phyloP scores from a whole-genome alignment of 2,113 vertebrate species.

The Istiophorus platypterus region DNA sequence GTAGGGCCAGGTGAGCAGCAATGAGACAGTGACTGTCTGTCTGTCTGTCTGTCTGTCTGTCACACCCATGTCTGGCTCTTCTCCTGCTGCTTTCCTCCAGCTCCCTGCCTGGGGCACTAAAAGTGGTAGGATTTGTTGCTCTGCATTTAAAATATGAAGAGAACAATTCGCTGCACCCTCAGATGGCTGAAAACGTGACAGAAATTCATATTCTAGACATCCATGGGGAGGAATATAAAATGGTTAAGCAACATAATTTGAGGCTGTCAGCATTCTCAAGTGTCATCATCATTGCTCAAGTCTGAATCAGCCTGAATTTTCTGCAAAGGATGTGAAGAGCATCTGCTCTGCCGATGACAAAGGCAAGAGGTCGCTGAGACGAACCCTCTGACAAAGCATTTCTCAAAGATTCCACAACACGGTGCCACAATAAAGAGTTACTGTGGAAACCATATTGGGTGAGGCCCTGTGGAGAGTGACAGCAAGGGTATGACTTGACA shows the following conservation, averaged over 20 bases:
- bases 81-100: constrained; percentile 17
- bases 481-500: constrained; percentile 33
- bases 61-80: constrained; percentile 29
- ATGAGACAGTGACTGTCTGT: constrained; percentile 1
- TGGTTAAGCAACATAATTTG: constrained; percentile 57
- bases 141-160: neutral
- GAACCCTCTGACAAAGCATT: constrained; percentile 48
- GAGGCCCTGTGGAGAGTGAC: constrained; percentile 34
- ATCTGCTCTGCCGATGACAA: constrained; percentile 53
- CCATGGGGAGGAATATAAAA: neutral
- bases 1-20: constrained; percentile 31
- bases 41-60: neutral
- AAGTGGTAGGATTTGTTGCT: neutral
- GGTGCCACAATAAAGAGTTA: constrained; percentile 59
- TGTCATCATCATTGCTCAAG: constrained; percentile 29
- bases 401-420: constrained; percentile 76
- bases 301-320: constrained; percentile 67
- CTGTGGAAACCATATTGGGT: constrained; percentile 67
- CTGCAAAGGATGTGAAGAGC: constrained; percentile 72
- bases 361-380: constrained; percentile 40
- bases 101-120: neutral
- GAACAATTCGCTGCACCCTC: neutral
- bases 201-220: constrained; percentile 27
- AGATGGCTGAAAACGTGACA: constrained; percentile 36
- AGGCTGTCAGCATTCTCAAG: constrained; percentile 58